These are phyloP conservation scores for Perizoma affinitatum DNA, from an alignment of 2,888 invertebrate species.

Conservation along the genomic window DNA sequence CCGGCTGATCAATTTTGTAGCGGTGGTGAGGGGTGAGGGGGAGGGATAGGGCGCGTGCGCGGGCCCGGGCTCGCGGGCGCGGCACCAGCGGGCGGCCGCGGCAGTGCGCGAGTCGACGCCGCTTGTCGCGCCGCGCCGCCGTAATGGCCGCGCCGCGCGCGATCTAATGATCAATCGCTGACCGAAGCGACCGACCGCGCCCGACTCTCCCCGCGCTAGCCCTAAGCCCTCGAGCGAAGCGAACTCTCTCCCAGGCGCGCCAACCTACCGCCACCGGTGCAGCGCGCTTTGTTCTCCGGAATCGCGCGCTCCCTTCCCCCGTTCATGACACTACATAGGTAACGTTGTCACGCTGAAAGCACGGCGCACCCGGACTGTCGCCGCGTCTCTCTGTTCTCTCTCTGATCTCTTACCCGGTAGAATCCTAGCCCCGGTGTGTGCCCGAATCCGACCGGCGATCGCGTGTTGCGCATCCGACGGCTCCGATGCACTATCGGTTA, in stretches of 20 bases:
- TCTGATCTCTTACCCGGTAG: conserved; percentile 50
- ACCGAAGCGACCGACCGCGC: conserved; percentile 61
- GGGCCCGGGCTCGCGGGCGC: conserved; percentile 45
- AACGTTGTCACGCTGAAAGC: conserved; percentile 61
- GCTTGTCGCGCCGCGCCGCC: conserved; percentile 73
- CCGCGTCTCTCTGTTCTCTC: conserved; percentile 49
- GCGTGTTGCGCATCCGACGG: conserved; percentile 79
- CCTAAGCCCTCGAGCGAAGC: conserved; percentile 47
- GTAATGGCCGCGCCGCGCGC: conserved; percentile 76
- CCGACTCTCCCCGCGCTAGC: conserved; percentile 67
- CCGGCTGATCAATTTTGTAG: conserved; percentile 76
- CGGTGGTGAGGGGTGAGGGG: conserved; percentile 44
- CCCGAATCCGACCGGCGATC: conserved; percentile 60
- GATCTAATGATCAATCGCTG: conserved; percentile 50
- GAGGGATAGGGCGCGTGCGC: conserved; percentile 40
- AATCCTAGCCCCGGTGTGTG: conserved; percentile 52
- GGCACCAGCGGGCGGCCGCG: conserved; percentile 53
- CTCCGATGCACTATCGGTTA: conserved; percentile 80
- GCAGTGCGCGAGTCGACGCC: conserved; percentile 74
- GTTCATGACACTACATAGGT: conserved; percentile 69
- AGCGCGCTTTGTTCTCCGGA: conserved; percentile 56
- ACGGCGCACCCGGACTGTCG: conserved; percentile 53
- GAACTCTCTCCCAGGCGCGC: conserved; percentile 57
- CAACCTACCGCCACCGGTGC: conserved; percentile 43
- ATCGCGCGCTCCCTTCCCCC: conserved; percentile 51